Base-by-base conservation (phyloP, 2,113 vertebrate species). In the Zosterops pallidus region DNA sequence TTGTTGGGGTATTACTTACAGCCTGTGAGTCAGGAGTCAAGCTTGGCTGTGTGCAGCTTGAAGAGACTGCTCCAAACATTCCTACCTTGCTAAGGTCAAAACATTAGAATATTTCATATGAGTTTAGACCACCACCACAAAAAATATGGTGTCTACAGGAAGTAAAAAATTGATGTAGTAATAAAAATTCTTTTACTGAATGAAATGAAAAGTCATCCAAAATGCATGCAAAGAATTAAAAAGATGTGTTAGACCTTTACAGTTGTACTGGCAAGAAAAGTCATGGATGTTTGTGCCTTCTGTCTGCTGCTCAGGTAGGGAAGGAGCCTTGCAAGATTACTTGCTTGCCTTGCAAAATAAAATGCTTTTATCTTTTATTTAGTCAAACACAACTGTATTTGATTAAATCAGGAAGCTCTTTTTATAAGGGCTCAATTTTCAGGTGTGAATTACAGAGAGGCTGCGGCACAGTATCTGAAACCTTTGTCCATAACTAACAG, bases 121-220 rank as follows among this genome's bases (percentile, higher is more conserved):
- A 83, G 77, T 83, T 91, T 17, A 87, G 74, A 65, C 8, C 12
- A 39, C 33, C 0, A 3, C 7, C n/a, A 53, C 14, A 31, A 94
- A 62, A 9, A 77, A 81, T 44, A 31, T 0, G 0, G 33, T 20
- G 14, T 14, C 35, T 5, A 49, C 5, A 50, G 35, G 65, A 72
- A 85, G 31, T n/a, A 78, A 91, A 91, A 82, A 94, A 70, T 7
- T 55, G 59, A 94, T 70, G 67, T 17, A 79, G 59, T 39, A 41
- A 85, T 69, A 46, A 74, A n/a, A 62, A 65, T 59, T 69, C 3
- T 74, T 94, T 39, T 57, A 68, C 70, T 44, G 67, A 90, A 35
- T 69, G 79, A 79, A 72, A 88, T 56, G 35, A 90, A 69, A 70
- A 64, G 24, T 67, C n/a, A 89, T 29, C 18, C 31, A 42, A 87